These are phyloP conservation scores for Sphaeridia pumilis DNA, from an alignment of 2,888 invertebrate species.

Conservation along the genomic window DNA sequence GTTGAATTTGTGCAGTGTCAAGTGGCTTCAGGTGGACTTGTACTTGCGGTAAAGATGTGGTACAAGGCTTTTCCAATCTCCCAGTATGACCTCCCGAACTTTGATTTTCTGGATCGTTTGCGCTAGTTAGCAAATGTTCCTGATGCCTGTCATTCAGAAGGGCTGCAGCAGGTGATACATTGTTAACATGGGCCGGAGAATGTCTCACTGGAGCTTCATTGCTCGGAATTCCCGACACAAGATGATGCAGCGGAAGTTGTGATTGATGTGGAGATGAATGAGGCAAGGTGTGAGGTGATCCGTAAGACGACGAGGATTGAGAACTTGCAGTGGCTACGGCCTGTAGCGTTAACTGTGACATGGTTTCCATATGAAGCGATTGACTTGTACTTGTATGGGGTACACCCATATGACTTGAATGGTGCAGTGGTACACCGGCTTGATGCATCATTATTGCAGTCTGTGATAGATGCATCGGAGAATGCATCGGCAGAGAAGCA, in stretches of 20 bases:
- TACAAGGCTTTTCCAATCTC: conserved; percentile 1
- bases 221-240: too few species aligned
- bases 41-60: conserved; percentile 9
- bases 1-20: conserved; percentile 7
- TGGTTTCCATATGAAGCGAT: not conserved
- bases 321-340: not conserved
- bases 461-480: not conserved
- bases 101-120: not conserved
- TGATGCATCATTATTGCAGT: not conserved
- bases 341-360: not conserved
- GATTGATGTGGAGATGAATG: conserved; percentile 2
- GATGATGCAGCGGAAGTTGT: not conserved
- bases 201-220: too few species aligned
- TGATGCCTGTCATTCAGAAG: too few species aligned
- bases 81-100: too few species aligned
- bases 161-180: too few species aligned
- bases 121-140: not conserved
- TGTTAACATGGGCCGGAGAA: too few species aligned
- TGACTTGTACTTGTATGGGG: not conserved
- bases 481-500: not conserved
- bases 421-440: not conserved
- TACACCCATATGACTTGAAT: not conserved
- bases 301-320: not conserved
- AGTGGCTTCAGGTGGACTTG: conserved; percentile 8
- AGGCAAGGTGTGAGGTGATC: not conserved